Conservation (phyloP, 2,888 invertebrate species). For the Prenolepis imparis region DNA sequence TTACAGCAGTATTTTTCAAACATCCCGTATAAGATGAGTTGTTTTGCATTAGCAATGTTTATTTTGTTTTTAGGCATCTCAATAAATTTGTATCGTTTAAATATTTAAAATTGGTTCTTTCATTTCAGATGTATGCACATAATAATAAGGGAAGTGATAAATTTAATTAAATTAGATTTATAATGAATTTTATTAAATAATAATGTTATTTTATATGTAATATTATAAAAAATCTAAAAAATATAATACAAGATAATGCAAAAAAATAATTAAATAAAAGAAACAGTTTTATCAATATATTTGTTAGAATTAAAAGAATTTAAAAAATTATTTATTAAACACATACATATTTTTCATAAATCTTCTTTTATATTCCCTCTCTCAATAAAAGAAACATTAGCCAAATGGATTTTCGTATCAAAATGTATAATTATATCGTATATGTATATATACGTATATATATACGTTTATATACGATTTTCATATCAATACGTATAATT, state of each 20-base stretch:
- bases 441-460: no score
- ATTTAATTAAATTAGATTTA: neutral
- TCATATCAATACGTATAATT: neutral
- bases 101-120: neutral
- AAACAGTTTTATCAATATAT: neutral
- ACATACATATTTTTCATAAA: neutral
- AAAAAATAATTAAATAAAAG: no score
- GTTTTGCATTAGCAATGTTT: neutral
- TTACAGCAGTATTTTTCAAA: slow-evolving; percentile 26
- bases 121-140: neutral
- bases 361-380: neutral
- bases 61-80: neutral
- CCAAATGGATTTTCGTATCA: neutral
- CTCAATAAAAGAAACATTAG: neutral
- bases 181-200: neutral
- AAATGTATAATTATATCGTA: neutral
- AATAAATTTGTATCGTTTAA: neutral
- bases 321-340: neutral
- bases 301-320: neutral
- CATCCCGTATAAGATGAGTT: neutral
- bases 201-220: neutral
- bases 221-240: neutral
- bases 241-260: neutral
- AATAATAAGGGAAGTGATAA: neutral
- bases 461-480: no score